phyloP scores from a whole-genome alignment of 2,113 vertebrate species.

The Terrapene triunguis region DNA sequence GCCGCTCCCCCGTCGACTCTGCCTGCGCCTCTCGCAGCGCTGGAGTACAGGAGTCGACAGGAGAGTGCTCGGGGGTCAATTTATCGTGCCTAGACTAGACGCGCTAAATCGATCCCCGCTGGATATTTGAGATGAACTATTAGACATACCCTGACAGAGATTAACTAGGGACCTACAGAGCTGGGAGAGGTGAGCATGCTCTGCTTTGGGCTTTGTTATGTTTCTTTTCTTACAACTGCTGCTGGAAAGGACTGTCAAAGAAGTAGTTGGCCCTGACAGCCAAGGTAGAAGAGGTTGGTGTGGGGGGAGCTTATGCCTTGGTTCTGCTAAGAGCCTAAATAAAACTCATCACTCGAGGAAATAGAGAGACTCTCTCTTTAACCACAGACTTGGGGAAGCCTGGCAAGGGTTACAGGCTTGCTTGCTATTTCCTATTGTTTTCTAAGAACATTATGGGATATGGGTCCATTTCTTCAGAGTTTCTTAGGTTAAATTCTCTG shows the following conservation, averaged over 20 bases:
- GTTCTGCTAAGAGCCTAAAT: slow-evolving; percentile 23
- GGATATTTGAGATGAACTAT: too few relatives aligned
- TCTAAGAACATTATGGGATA: not conserved
- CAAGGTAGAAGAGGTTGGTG: not conserved
- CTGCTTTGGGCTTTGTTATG: not conserved
- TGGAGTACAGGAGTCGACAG: too few relatives aligned
- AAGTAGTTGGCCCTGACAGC: not conserved
- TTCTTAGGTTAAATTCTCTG: not conserved
- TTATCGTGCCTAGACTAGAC: too few relatives aligned
- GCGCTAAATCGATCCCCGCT: too few relatives aligned
- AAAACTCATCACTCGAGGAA: slow-evolving; percentile 33
- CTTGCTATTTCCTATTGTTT: not conserved
- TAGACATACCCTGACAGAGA: not conserved
- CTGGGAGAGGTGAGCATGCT: not conserved
- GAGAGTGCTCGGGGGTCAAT: too few relatives aligned
- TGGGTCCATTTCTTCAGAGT: not conserved
- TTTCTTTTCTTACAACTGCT: not conserved
- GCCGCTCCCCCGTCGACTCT: too few relatives aligned
- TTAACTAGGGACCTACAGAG: not conserved
- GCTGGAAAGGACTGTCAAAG: not conserved
- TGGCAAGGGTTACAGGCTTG: not conserved
- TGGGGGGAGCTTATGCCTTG: not conserved
- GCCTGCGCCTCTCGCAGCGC: too few relatives aligned
- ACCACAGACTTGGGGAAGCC: slow-evolving; percentile 7
- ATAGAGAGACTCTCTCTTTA: not conserved